Percentiles rank a stretch among this genome's conserved stretches.
phyloP scores from a whole-genome alignment of 2,888 invertebrate species.

The Lacanobia oleracea region DNA sequence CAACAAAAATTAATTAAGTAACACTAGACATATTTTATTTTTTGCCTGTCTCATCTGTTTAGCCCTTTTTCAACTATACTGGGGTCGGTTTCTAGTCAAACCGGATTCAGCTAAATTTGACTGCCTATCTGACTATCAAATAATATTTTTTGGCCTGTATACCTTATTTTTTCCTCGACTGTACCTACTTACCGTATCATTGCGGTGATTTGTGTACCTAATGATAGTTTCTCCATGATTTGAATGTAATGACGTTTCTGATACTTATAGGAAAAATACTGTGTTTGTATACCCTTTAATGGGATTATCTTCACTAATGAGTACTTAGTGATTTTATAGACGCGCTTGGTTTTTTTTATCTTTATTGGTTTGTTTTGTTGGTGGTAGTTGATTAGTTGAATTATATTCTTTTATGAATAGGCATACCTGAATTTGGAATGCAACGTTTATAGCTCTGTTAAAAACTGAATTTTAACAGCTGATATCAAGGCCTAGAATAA shows the following conservation, averaged over 20 bases:
- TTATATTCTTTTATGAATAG: not conserved
- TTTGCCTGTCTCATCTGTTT: too few species aligned
- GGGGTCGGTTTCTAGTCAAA: too few species aligned
- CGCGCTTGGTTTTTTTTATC: not conserved
- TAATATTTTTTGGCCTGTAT: not conserved
- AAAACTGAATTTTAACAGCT: too few species aligned
- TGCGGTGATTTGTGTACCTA: conserved; percentile 35
- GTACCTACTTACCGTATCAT: conserved; percentile 46
- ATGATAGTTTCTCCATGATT: conserved; percentile 50
- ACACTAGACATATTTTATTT: not conserved
- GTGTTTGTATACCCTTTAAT: conserved; percentile 17
- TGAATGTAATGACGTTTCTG: conserved; percentile 41
- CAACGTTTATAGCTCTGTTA: too few species aligned
- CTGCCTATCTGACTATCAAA: too few species aligned
- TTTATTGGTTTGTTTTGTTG: not conserved
- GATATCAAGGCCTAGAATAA: too few species aligned
- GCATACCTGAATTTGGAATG: too few species aligned
- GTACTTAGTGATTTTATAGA: not conserved
- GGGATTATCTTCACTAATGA: not conserved
- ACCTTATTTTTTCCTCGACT: not conserved
- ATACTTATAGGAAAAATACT: conserved; percentile 20
- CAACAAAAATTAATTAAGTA: not conserved
- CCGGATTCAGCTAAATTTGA: too few species aligned
- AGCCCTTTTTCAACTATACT: too few species aligned
- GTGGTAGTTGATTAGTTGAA: too few species aligned